These are phyloP conservation scores for Criorhina ranunculi DNA, from an alignment of 2,888 invertebrate genomes.

Conservation along the genomic window DNA sequence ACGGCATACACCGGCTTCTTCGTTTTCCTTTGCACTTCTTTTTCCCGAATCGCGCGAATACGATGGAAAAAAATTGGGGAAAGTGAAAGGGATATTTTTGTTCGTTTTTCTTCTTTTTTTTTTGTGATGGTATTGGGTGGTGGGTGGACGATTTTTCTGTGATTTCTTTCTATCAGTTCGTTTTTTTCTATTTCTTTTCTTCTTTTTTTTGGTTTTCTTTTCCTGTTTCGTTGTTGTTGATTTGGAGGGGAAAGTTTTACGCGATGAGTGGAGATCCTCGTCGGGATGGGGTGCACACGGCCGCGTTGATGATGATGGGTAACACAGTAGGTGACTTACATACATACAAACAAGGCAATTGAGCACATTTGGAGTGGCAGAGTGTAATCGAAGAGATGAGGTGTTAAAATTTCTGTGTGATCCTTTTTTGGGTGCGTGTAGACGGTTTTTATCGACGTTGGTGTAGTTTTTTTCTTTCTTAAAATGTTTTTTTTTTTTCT, in stretches of 20 bases:
- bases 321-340: slow-evolving; percentile 62
- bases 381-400: slow-evolving; percentile 77
- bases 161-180: slow-evolving; percentile 56
- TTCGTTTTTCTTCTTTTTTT: slow-evolving; percentile 38
- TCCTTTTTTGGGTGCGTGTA: slow-evolving; percentile 76
- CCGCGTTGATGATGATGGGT: slow-evolving; percentile 63
- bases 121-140: slow-evolving; percentile 4
- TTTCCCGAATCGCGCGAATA: slow-evolving; percentile 56
- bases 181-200: slow-evolving; percentile 31
- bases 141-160: slow-evolving; percentile 49
- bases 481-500: slow-evolving; percentile 33
- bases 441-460: slow-evolving; percentile 75
- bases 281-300: slow-evolving; percentile 8
- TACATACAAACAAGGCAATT: slow-evolving; percentile 70
- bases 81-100: slow-evolving; percentile 76
- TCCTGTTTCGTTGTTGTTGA: slow-evolving; percentile 43
- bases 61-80: slow-evolving; percentile 71
- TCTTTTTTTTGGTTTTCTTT: slow-evolving; percentile 44
- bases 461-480: slow-evolving; percentile 54
- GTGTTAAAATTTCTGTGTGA: slow-evolving; percentile 76
- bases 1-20: slow-evolving; percentile 63
- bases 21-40: slow-evolving; percentile 67
- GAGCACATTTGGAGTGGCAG: slow-evolving; percentile 72
- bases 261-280: slow-evolving; percentile 42
- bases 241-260: slow-evolving; percentile 65